These are phyloP conservation scores for Coelinius sp. DNA, from an alignment of 2,888 invertebrate genomes.

Conservation along the genomic window DNA sequence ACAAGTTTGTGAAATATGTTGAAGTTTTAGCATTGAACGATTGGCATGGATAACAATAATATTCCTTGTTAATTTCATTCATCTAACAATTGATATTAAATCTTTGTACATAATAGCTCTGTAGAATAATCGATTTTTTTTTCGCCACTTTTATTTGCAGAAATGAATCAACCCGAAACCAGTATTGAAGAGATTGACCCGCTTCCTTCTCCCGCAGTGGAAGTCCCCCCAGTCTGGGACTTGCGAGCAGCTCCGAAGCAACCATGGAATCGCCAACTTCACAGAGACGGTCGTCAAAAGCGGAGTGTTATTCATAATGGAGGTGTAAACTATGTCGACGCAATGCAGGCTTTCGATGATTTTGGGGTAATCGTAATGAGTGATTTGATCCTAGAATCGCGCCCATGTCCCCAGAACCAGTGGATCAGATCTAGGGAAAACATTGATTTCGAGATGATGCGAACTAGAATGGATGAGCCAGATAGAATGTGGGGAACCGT, in stretches of 20 bases:
- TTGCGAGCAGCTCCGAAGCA: constrained; percentile 35
- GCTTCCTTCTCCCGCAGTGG: constrained; percentile 57
- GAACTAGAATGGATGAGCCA: constrained; percentile 54
- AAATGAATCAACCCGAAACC: constrained; percentile 49
- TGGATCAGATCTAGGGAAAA: constrained; percentile 48
- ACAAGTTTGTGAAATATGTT: too few relatives aligned
- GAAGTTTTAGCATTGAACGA: too few relatives aligned
- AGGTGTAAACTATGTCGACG: constrained; percentile 66
- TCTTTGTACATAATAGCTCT: too few relatives aligned
- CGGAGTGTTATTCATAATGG: constrained; percentile 49
- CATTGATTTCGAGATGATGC: constrained; percentile 46
- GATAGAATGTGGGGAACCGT: constrained; percentile 58
- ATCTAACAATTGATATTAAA: too few relatives aligned
- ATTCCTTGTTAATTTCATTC: too few relatives aligned
- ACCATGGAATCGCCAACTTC: constrained; percentile 50
- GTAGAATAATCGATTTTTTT: too few relatives aligned
- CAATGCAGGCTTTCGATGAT: constrained; percentile 70
- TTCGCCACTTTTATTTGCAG: constrained; percentile 44
- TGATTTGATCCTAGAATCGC: constrained; percentile 73
- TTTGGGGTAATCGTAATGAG: constrained; percentile 73
- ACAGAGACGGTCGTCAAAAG: constrained; percentile 31
- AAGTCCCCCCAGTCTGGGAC: constrained; percentile 50
- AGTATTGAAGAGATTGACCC: constrained; percentile 62
- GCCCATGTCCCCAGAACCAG: constrained; percentile 70
- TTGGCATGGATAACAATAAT: too few relatives aligned